Evolutionary conservation across 2,888 invertebrate species (phyloP).

Genomic region (Liopterus haemorrhoidalis): DNA sequence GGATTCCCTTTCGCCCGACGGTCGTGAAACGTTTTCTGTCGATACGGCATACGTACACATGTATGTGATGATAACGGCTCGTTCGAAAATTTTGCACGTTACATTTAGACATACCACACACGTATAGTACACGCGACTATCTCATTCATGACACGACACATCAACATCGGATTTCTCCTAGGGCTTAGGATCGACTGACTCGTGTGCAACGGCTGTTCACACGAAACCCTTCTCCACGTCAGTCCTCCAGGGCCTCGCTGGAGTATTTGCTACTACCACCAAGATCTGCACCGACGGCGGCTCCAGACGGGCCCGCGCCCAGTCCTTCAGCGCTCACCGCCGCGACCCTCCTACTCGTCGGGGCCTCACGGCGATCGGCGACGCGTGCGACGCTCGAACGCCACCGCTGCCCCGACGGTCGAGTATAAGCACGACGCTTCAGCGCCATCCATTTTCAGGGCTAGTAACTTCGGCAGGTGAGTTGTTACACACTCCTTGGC

Average conservation of each 20-base stretch:
- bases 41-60: slow-evolving; percentile 1
- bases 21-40: slow-evolving; percentile 43
- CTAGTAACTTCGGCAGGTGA: slow-evolving; percentile 60
- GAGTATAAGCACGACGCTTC: slow-evolving; percentile 53
- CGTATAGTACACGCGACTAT: slow-evolving; percentile 52
- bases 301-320: slow-evolving; percentile 52
- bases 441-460: slow-evolving; percentile 62
- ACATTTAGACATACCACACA: slow-evolving; percentile 51
- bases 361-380: slow-evolving; percentile 45
- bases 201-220: slow-evolving; percentile 56
- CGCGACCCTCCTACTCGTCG: slow-evolving; percentile 57
- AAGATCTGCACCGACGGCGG: slow-evolving; percentile 57
- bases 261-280: slow-evolving; percentile 64
- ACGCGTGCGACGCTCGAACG: slow-evolving; percentile 25
- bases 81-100: too few species aligned
- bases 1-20: slow-evolving; percentile 53
- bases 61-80: too few species aligned
- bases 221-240: slow-evolving; percentile 57
- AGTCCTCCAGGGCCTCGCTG: slow-evolving; percentile 56
- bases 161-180: slow-evolving; percentile 49
- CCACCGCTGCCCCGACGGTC: slow-evolving; percentile 44
- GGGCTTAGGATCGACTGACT: slow-evolving; percentile 56
- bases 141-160: slow-evolving; percentile 39
- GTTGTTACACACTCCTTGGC: slow-evolving; percentile 54
- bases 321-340: slow-evolving; percentile 57